Evolutionary conservation across 2,888 invertebrate genomes (phyloP).

Genomic region (Dynastes grantii): DNA sequence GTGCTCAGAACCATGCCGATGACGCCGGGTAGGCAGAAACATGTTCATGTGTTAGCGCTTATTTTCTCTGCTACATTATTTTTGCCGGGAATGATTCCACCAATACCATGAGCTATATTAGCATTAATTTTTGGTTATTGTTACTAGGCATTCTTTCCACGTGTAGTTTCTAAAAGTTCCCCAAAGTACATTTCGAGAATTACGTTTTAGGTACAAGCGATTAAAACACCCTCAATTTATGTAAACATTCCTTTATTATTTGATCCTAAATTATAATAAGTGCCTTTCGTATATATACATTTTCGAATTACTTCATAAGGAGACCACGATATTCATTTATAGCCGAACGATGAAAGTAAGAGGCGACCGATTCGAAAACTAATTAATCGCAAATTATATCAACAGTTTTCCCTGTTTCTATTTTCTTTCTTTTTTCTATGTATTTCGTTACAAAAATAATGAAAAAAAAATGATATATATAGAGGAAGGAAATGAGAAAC

Average conservation of each 20-base stretch:
- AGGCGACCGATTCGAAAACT: background rate
- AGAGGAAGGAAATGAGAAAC: background rate
- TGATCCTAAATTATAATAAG: conserved; percentile 50
- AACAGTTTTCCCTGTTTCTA: background rate
- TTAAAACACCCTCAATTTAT: conserved; percentile 6
- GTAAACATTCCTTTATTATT: conserved; percentile 55
- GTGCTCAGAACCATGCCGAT: too few species aligned
- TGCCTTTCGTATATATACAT: conserved; percentile 51
- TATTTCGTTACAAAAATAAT: conserved; percentile 21
- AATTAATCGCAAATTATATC: background rate
- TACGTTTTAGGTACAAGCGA: too few species aligned
- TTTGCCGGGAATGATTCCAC: too few species aligned
- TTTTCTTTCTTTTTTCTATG: background rate
- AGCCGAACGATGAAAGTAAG: conserved; percentile 27
- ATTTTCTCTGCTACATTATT: too few species aligned
- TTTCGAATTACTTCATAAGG: conserved; percentile 38
- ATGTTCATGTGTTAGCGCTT: too few species aligned
- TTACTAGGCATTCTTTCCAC: too few species aligned
- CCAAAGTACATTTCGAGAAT: too few species aligned
- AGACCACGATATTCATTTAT: conserved; percentile 7
- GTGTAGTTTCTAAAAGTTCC: too few species aligned
- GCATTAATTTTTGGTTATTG: too few species aligned
- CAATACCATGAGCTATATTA: too few species aligned
- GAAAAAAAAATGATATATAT: background rate
- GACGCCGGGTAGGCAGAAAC: too few species aligned